Evolutionary conservation across 2,888 invertebrate genomes (phyloP).

Genomic region (Hedychridium roseum): DNA sequence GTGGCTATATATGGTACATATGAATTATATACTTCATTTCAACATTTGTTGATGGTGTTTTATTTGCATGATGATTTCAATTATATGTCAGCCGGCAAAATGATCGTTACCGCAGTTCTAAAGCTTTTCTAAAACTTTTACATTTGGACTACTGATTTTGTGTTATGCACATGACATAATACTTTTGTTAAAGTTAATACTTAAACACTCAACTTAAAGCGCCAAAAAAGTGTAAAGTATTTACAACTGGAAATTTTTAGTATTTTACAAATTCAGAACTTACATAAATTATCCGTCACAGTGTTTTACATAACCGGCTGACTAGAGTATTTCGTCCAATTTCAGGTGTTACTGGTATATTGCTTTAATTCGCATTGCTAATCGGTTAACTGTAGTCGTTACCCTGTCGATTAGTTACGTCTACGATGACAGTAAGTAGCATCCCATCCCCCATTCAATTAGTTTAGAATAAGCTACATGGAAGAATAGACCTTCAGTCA

Average conservation of each 20-base stretch:
- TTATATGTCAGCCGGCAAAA: slow-evolving; percentile 29
- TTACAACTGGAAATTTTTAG: too few species aligned
- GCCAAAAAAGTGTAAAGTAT: too few species aligned
- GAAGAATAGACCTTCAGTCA: slow-evolving; percentile 60
- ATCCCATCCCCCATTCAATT: slow-evolving; percentile 31
- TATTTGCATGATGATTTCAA: slow-evolving; percentile 11
- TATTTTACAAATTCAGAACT: too few species aligned
- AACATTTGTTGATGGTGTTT: slow-evolving; percentile 25
- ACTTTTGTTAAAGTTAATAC: too few species aligned
- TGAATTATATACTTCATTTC: slow-evolving; percentile 27
- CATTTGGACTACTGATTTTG: too few species aligned
- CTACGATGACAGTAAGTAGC: slow-evolving; percentile 41
- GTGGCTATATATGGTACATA: slow-evolving; percentile 49
- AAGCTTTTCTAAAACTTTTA: too few species aligned
- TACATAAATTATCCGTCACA: too few species aligned
- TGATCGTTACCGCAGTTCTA: slow-evolving; percentile 5
- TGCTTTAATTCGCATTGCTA: slow-evolving; percentile 48
- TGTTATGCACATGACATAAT: too few species aligned
- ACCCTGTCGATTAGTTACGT: slow-evolving; percentile 42
- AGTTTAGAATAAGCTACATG: slow-evolving; percentile 57
- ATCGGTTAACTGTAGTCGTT: slow-evolving; percentile 39
- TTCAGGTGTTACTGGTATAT: slow-evolving; percentile 58
- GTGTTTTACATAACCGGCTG: slow-evolving; percentile 34
- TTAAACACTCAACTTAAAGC: too few species aligned
- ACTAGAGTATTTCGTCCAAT: slow-evolving; percentile 55